Evolutionary conservation across 2,797 vertebrate genomes (phyloP), one percentile per base, ranked within the genome.

Genomic region (Phrynocephalus forsythii): DNA sequence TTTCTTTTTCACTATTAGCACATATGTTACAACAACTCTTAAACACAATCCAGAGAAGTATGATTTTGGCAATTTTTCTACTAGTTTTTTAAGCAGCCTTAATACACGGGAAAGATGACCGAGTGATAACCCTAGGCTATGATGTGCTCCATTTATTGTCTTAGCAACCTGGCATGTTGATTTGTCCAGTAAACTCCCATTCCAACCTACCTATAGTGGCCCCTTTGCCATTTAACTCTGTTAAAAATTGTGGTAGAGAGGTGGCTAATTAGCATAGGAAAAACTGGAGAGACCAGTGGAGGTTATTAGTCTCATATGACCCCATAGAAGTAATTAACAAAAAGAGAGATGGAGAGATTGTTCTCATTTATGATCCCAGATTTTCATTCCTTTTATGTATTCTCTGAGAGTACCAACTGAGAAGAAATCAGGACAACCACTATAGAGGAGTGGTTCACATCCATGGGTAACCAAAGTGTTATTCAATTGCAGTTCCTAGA

Each of bases 311-410:
- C 48, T 44, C 56, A 82, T 77, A 63, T 72, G 33, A 76, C 26
- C 48, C 52, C 77, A 0, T 0, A 1, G 72, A 22, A 69, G 26
- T 0, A 0, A n/a, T 38, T 18, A 11, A 0, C 0, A 48, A 5
- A 10, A 13, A n/a, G 1, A 9, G 7, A 44, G 60, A 56, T 2
- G 78, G 18, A 68, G 18, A 15, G 44, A 79, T 44, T 75, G 67
- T 69, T 44, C 38, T 38, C 67, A 20, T 82, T 66, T 79, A 18
- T 79, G 78, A 30, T 1, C 15, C 56, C 60, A 6, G 16, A 30
- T 16, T 79, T 79, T 60, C 30, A n/a, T 5, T 50, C 26, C 20
- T 38, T 38, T 38, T 38, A 38, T 38, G 38, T 38, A 38, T 38
- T 38, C 38, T 38, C 38, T 38, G 38, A 38, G 38, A 56, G 20